phyloP scores from a whole-genome alignment of 2,113 vertebrate genomes.

The Labeo rohita region DNA sequence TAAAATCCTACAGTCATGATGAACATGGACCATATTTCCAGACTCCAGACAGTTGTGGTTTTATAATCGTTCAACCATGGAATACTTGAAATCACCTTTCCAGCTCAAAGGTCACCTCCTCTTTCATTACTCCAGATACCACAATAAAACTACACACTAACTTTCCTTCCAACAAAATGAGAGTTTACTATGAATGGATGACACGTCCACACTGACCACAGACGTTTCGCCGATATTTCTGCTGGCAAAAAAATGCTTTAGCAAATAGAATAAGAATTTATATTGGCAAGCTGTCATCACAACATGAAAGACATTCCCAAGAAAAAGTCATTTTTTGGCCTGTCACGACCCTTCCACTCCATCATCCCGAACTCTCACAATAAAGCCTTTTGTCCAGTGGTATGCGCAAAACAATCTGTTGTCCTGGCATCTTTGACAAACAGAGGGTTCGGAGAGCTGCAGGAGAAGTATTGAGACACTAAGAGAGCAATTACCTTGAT shows the following conservation, averaged over 20 bases:
- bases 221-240: constrained; percentile 44
- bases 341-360: constrained; percentile 21
- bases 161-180: constrained; percentile 27
- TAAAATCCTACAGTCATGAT: not conserved
- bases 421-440: constrained; percentile 28
- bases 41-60: not conserved
- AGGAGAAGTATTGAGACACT: not conserved
- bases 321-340: constrained; percentile 30
- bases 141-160: constrained; percentile 31
- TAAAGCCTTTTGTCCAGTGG: constrained; percentile 17
- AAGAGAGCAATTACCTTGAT: not conserved
- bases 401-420: constrained; percentile 31
- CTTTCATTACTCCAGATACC: constrained; percentile 12
- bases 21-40: not conserved
- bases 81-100: constrained; percentile 2
- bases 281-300: constrained; percentile 45
- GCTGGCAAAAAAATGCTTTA: constrained; percentile 33
- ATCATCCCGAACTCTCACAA: constrained; percentile 27
- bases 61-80: not conserved
- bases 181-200: constrained; percentile 11
- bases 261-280: constrained; percentile 42
- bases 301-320: constrained; percentile 27
- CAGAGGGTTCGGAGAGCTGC: not conserved
- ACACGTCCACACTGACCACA: constrained; percentile 11
- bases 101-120: constrained; percentile 42